A percentile compares a stretch with the other conserved stretches of the same genome.
phyloP scores from a whole-genome alignment of 2,797 vertebrate genomes.

The Arctocebus calabarensis region DNA sequence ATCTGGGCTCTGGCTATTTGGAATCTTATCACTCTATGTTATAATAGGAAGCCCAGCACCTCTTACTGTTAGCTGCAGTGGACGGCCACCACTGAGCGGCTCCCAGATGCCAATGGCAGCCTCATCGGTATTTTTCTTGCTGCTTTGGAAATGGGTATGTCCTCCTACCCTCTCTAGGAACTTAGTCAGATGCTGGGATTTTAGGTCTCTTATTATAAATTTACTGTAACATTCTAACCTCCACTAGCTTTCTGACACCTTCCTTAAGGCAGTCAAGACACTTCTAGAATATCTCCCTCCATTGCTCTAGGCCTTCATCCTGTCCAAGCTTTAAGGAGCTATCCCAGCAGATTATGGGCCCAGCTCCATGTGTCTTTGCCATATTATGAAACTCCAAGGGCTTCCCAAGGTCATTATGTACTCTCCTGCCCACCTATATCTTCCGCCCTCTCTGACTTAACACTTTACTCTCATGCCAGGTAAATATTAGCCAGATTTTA shows the following conservation, averaged over 20 bases:
- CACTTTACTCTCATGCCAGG: neutral
- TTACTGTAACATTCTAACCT: neutral
- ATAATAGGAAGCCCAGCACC: neutral
- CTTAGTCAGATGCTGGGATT: neutral
- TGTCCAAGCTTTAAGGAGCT: neutral
- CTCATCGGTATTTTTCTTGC: neutral
- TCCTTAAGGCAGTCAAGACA: neutral
- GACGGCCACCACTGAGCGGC: neutral
- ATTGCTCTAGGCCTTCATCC: neutral
- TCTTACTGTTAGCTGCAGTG: neutral
- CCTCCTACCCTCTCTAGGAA: neutral
- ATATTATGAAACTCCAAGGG: neutral
- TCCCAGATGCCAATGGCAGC: neutral
- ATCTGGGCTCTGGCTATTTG: constrained; percentile 49
- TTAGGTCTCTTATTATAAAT: neutral
- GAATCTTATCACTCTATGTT: neutral
- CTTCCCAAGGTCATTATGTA: neutral
- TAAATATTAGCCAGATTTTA: neutral
- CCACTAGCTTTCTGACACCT: neutral
- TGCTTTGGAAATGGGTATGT: neutral
- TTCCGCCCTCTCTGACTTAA: neutral
- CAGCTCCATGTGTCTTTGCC: neutral
- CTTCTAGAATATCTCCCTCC: neutral
- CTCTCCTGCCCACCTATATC: neutral
- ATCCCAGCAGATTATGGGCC: neutral